Base-by-base conservation (phyloP, 2,797 vertebrate genomes). In the Spinibarbus caldwelli region DNA sequence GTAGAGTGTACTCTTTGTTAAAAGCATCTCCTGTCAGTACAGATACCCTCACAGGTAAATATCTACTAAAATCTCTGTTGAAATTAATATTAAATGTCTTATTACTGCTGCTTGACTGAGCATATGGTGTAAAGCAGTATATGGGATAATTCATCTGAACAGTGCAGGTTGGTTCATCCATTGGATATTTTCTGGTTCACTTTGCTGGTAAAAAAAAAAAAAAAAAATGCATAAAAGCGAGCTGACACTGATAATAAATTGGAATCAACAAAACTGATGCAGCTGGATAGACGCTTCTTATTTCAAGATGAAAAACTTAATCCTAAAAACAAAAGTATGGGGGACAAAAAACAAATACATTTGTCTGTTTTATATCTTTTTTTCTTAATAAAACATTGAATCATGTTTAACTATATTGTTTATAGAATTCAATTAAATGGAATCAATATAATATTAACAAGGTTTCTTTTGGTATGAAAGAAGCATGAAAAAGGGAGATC, bases 51-150 rank as follows among this genome's bases (percentile, higher is more conserved):
- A 49, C 26, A 49, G 17, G 57, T 59, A 36, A 26, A 59, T 26
- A 78, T 38, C 49, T 57, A 59, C 34, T 59, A n/a, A 36, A 52
- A 57, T 14, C 73, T 77, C 49, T 57, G 8, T n/a, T 77, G 31
- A n/a, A 15, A 59, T 77, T 8, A 77, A 54, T 77, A 77, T 54
- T 57, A 57, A 77, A 77, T 38, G 36, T 77, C 8, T n/a, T 77
- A 38, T 21, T 57, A 57, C 75, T 57, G 49, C 75, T 77, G 47
- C 47, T 34, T 38, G 31, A n/a, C 19, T 57, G 17, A 49, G 26
- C 71, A 73, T 17, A 31, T 73, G 26, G 15, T 49, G 17, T 49
- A 31, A 31, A 75, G 45, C 26, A 75, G 21, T 49, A 21, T 10
- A 17, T 49, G 15, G 47, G 47, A 49, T 49, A 49, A 49, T 19